Evolutionary conservation across 2,888 invertebrate genomes (phyloP).

Genomic region (Zootermopsis nevadensis): DNA sequence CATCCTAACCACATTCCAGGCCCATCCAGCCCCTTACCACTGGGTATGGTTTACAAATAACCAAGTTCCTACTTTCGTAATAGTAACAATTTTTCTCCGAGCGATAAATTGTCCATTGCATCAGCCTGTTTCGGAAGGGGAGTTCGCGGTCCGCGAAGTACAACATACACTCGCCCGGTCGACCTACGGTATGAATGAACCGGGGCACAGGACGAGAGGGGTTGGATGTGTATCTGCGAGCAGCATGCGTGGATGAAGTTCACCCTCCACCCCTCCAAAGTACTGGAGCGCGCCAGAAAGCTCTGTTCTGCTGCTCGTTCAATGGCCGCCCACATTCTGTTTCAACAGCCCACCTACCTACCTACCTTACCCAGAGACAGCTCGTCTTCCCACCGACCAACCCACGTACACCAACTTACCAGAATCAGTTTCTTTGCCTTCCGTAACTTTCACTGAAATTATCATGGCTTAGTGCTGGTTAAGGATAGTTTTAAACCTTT

Average conservation of each 20-base stretch:
- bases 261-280: slow-evolving; percentile 1
- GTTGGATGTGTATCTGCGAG: neutral
- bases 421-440: neutral
- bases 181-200: neutral
- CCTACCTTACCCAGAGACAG: neutral
- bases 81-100: no score
- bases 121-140: no score
- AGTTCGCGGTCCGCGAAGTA: no score
- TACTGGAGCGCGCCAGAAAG: slow-evolving; percentile 11
- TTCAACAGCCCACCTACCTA: neutral
- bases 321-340: slow-evolving; percentile 32
- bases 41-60: no score
- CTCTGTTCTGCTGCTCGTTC: slow-evolving; percentile 22
- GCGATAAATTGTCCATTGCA: no score
- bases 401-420: neutral
- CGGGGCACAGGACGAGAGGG: neutral
- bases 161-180: no score
- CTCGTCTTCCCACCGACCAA: neutral
- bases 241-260: neutral
- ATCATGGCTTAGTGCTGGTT: no score
- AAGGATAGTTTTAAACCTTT: no score
- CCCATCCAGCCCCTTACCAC: no score
- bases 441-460: no score
- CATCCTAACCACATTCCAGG: no score
- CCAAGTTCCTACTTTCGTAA: no score